phyloP scores from a whole-genome alignment of 2,888 invertebrate genomes.

The Pristionchus exspectatus region DNA sequence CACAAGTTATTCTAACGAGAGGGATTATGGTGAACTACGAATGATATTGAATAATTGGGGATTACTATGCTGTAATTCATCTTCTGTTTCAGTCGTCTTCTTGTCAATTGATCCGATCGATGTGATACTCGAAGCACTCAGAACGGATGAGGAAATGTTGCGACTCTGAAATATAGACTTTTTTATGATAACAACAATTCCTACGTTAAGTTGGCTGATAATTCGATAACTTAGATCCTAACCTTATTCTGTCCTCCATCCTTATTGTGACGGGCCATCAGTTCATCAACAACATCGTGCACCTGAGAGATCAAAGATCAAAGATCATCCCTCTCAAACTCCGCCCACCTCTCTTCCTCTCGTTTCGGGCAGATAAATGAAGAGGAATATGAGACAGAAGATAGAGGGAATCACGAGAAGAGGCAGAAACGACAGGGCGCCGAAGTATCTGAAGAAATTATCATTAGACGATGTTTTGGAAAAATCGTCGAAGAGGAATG shows the following conservation, averaged over 20 bases:
- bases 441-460: conserved; percentile 54
- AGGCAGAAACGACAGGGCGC: conserved; percentile 68
- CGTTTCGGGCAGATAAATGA: conserved; percentile 66
- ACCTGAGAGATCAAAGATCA: conserved; percentile 36
- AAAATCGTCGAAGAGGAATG: background rate
- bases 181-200: no score
- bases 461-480: background rate
- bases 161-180: conserved; percentile 20
- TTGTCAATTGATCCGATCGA: conserved; percentile 31
- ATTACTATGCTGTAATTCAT: background rate
- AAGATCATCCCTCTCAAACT: background rate
- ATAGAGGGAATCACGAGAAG: conserved; percentile 62
- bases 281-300: conserved; percentile 57
- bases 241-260: conserved; percentile 36
- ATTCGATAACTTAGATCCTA: no score
- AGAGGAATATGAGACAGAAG: conserved; percentile 62
- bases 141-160: conserved; percentile 36
- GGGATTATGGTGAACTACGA: background rate
- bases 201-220: no score
- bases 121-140: conserved; percentile 26
- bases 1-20: background rate
- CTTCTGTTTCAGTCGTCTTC: background rate
- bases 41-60: background rate
- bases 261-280: conserved; percentile 48
- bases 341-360: conserved; percentile 61